phyloP scores from a whole-genome alignment of 2,113 vertebrate species.

The Suricata suricatta region DNA sequence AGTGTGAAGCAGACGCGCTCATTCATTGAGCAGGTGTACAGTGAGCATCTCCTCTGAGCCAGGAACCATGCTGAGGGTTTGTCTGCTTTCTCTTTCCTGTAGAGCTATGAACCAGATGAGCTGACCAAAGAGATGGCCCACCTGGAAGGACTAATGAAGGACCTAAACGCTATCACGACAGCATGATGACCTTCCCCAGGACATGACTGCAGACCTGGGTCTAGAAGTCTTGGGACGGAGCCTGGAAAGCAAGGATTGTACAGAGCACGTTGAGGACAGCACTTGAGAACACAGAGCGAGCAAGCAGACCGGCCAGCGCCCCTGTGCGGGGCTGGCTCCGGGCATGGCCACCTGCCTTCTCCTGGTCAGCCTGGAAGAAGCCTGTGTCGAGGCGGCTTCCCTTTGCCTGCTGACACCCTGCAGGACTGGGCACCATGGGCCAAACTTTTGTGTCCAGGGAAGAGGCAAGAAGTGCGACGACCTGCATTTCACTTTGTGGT shows the following conservation, averaged over 20 bases:
- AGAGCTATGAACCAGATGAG: conserved; percentile 98
- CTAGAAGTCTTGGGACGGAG: conserved; percentile 80
- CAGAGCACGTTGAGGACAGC: conserved; percentile 83
- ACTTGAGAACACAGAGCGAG: conserved; percentile 61
- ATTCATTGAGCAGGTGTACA: rapidly evolving
- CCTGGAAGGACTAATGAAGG: conserved; percentile 99
- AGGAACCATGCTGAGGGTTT: background rate
- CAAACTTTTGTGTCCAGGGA: conserved; percentile 81
- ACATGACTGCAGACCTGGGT: conserved; percentile 62
- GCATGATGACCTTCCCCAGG: conserved; percentile 84
- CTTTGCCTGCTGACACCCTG: conserved; percentile 67
- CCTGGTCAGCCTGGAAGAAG: conserved; percentile 68
- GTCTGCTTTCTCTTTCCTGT: conserved; percentile 79
- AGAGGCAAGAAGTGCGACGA: conserved; percentile 82
- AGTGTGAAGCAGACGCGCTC: background rate
- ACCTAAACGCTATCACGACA: conserved; percentile 99
- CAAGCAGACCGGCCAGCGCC: background rate
- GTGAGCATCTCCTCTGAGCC: background rate
- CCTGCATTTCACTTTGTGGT: conserved; percentile 85
- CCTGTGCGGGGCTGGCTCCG: background rate
- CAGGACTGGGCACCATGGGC: conserved; percentile 73
- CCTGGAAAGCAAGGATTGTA: conserved; percentile 87
- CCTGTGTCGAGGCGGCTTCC: conserved; percentile 40
- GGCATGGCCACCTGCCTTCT: conserved; percentile 67
- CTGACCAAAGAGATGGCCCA: conserved; percentile 99